These are phyloP conservation scores for Trichogramma evanescens DNA, from an alignment of 2,888 invertebrate genomes.

Conservation along the genomic window DNA sequence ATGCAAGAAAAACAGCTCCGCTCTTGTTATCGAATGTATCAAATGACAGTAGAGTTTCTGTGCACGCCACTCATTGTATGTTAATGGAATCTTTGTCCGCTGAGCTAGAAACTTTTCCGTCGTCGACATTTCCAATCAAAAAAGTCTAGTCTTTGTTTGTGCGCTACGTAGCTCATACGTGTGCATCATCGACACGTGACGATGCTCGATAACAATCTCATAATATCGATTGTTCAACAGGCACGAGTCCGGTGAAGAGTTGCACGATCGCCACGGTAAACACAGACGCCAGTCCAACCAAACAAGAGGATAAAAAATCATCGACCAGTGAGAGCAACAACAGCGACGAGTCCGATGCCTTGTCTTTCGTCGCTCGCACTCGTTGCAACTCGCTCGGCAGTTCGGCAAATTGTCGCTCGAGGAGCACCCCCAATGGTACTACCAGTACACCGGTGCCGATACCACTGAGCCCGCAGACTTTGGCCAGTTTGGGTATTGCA, in stretches of 20 bases:
- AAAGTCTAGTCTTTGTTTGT: too few species aligned
- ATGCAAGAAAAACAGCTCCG: too few species aligned
- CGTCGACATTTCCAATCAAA: too few species aligned
- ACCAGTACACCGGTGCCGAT: conserved; percentile 37
- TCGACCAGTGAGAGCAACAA: not conserved
- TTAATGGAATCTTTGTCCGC: too few species aligned
- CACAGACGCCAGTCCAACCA: not conserved
- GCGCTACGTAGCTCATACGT: too few species aligned
- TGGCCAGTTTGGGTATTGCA: conserved; percentile 59
- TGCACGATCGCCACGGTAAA: not conserved
- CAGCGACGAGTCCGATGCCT: not conserved
- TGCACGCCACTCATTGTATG: too few species aligned
- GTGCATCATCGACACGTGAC: too few species aligned
- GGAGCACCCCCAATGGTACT: conserved; percentile 21
- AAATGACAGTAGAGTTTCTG: too few species aligned
- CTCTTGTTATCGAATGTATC: too few species aligned
- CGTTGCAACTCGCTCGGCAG: conserved; percentile 63
- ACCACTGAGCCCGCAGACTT: conserved; percentile 56
- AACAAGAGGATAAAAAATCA: too few species aligned
- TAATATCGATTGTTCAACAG: not conserved
- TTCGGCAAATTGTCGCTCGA: conserved; percentile 23
- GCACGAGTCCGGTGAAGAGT: not conserved
- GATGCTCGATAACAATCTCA: not conserved
- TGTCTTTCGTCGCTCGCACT: conserved; percentile 39
- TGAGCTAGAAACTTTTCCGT: too few species aligned